Base-by-base conservation (phyloP, 2,797 vertebrate genomes). In the Gadopsis marmoratus region DNA sequence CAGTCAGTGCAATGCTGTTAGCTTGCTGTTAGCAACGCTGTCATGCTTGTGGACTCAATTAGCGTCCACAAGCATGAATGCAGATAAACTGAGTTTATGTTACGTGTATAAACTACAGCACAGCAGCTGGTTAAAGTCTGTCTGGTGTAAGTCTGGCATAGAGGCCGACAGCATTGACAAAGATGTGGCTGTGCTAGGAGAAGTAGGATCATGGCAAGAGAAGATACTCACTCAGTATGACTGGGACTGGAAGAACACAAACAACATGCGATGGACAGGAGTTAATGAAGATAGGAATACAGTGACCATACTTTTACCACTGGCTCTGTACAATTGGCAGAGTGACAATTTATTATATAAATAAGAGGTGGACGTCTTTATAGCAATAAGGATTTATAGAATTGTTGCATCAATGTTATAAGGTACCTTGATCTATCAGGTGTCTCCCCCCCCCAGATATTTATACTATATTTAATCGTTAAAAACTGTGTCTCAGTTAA, bases 141-240 rank as follows among this genome's bases (percentile, higher is more conserved):
- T 10, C 37, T 39, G 37, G 37, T 39, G 31, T 1, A 21, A 61
- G 65, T 61, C 37, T 41, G 45, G 78, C 7, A 26, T 3, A 51
- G 23, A 43, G 43, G 55, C 78, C 45, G 67, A 74, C 58, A 47
- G 41, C 71, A 43, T 2, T 60, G 68, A 80, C 51, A 79, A 62
- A 84, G 59, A 75, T 23, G 0, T 9, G 62, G 54, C 39, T 85
- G 62, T 71, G 53, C 60, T 19, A 12, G 0, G 69, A 86, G 67
- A 74, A 79, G 82, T 58, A 66, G 59, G 23, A 69, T 74, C 73
- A 74, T 8, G 21, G 21, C 63, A 55, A 56, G 53, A 75, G 56
- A 29, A 69, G 29, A 87, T 94, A 95, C 95, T 95, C 79, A 95
- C 94, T 93, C 51, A 19, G 77, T 51, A 73, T 0, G 50, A 87